Evolutionary conservation across 2,113 vertebrate species (phyloP), one percentile per base, ranked within the genome.

Genomic region (Brachionichthys hirsutus): DNA sequence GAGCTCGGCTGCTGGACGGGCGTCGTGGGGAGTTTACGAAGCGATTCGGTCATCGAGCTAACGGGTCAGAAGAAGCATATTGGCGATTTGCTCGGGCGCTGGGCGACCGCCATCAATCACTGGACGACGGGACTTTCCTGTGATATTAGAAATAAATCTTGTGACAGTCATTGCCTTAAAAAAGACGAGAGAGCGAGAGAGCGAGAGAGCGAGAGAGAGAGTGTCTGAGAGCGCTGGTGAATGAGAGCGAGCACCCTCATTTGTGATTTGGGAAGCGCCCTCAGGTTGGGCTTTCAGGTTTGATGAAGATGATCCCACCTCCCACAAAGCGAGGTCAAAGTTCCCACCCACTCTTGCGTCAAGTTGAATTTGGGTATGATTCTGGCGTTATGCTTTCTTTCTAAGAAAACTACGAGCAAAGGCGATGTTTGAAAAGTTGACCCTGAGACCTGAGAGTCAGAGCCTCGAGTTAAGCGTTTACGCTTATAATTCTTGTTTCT

Each of bases 341-440:
- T 18, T 16, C 40, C 69, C 55, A 0, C 50, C 70, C 24, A 5
- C 12, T 24, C 53, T 24, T 18, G 35, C 9, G 1, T 24, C 9
- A 3, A 71, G 19, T 52, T 75, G 56, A 1, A 49, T 12, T 13
- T 56, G 54, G 70, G 45, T 24, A 40, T 72, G 55, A 3, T 19
- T 41, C 19, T 82, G 10, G 57, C 63, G 0, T 0, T 30, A 4
- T 16, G 50, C 11, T 2, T 68, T 38, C 1, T 57, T 5, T 65
- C 17, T 30, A 45, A 52, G 17, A 18, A 63, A 6, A 5, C 2
- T 0, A 4, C 0, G 0, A 51, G 55, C 6, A 38, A 12, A 1
- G 9, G 30, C 9, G 11, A 51, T 2, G 20, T 66, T 61, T 62
- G 3, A 52, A 12, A 38, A 19, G 3, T 20, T 15, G 0, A 20